Evolutionary conservation across 2,113 vertebrate species (phyloP), one percentile per base, ranked within the genome.

Genomic region (Microtus ochrogaster): DNA sequence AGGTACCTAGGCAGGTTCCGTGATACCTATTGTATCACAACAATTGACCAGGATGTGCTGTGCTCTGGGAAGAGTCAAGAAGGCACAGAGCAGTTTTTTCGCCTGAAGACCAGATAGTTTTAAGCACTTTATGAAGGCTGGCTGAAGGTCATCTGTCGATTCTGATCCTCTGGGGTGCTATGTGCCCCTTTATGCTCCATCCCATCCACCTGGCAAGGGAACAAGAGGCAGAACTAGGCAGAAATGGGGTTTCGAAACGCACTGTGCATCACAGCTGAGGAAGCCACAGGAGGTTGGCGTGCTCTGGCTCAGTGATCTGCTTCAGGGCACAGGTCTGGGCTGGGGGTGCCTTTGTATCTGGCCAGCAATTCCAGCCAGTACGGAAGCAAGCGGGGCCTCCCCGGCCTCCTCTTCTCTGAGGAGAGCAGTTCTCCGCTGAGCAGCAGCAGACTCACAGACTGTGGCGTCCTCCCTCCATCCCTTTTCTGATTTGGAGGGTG

Each of bases 151-250:
- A 13, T 36, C 61, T 58, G 36, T 7, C 0, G 70, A 47, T 49
- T 61, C 58, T 30, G 0, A 2, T 49, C 41, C 1, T 79, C 78
- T 36, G 70, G 61, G 10, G 49, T 24, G 36, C 24, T 41, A 1
- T 6, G 7, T 30, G 0, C 13, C 9, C 6, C 16, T 7, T 14
- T 7, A 1, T 16, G 41, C 26, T 26, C 12, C 24, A 28, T 28
- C 58, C 9, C 36, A 33, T 9, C 94, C 65, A 44, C 63, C 36
- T 65, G 26, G 21, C 58, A 4, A 13, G 77, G 28, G 63, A 41
- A 5, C 4, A 91, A 61, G 92, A 96, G 22, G 30, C n/a, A 88
- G 93, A 41, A 33, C 63, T 26, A 52, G 13, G n/a, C 33, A 41
- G 93, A 77, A 79, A 77, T 6, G 5, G 78, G 78, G 47, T 44